Percentiles rank a stretch among this genome's conserved stretches.
Conservation (phyloP, 2,113 vertebrate species). For the Jaculus jaculus region DNA sequence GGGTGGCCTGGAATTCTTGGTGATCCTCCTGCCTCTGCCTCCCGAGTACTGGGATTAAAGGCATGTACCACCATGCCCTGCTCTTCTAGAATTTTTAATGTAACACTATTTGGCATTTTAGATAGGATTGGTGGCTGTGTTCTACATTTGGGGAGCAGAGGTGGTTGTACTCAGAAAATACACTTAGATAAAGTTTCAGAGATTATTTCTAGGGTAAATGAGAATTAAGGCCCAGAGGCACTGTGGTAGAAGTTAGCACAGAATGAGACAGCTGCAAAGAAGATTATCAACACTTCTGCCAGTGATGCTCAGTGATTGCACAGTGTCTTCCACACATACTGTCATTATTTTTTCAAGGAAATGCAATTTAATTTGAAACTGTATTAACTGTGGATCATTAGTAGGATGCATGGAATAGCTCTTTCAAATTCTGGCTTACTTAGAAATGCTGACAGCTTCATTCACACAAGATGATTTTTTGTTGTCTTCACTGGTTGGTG, state of each 20-base stretch:
- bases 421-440: background rate
- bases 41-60: too few species aligned
- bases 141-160: background rate
- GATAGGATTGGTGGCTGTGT: background rate
- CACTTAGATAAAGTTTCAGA: background rate
- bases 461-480: background rate
- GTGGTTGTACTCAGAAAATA: background rate
- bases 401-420: background rate
- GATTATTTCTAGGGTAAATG: constrained; percentile 3
- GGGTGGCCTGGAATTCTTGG: too few species aligned
- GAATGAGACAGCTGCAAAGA: background rate
- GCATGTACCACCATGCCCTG: too few species aligned
- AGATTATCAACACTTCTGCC: background rate
- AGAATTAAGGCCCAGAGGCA: background rate
- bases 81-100: background rate
- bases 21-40: too few species aligned
- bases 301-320: background rate
- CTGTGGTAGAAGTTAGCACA: background rate
- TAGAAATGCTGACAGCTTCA: background rate
- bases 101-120: background rate
- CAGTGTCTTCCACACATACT: background rate
- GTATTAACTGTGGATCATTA: background rate
- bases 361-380: background rate
- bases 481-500: background rate
- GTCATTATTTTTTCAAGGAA: background rate